Conservation (phyloP, 2,888 invertebrate genomes). For the Periphyllus acericola region DNA sequence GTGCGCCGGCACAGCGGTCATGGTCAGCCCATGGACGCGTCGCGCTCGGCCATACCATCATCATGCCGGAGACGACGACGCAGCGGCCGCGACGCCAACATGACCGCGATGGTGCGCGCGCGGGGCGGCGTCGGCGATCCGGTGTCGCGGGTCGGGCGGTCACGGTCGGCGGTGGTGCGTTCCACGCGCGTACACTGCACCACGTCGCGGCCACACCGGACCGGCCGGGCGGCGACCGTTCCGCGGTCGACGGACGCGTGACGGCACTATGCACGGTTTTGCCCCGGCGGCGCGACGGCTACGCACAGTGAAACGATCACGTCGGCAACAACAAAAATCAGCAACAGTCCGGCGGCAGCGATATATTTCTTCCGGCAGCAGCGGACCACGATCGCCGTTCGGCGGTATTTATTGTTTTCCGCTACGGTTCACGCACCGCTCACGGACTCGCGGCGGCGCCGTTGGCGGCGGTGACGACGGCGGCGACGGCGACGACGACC, state of each 20-base stretch:
- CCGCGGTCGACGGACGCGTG: no score
- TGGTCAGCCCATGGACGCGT: constrained; percentile 62
- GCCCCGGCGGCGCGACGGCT: not conserved
- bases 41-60: constrained; percentile 58
- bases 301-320: not conserved
- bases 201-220: not conserved
- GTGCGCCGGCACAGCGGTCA: constrained; percentile 60
- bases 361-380: no score
- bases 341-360: not conserved
- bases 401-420: not conserved
- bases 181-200: not conserved
- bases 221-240: no score
- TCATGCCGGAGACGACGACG: constrained; percentile 40
- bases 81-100: constrained; percentile 34
- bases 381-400: not conserved
- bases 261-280: not conserved
- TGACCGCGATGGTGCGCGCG: constrained; percentile 21
- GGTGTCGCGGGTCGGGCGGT: not conserved
- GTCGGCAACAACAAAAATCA: not conserved
- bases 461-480: not conserved
- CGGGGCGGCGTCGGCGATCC: no score
- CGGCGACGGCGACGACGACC: not conserved
- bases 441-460: not conserved
- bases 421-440: no score
- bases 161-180: not conserved